phyloP scores from a whole-genome alignment of 2,797 vertebrate species.

The Rhynchonycteris naso region DNA sequence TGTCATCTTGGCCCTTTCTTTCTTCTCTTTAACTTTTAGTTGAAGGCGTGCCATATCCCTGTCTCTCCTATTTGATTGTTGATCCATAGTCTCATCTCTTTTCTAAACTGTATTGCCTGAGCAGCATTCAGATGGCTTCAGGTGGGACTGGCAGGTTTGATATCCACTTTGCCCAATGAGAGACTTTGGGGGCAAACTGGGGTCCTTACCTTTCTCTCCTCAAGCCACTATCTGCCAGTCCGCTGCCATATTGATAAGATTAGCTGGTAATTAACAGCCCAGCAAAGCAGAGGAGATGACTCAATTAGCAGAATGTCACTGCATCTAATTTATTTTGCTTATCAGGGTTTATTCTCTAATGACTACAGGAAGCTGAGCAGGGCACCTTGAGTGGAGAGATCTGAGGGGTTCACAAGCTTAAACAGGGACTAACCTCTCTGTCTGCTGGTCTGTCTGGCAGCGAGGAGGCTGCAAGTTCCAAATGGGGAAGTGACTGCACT shows the following conservation, averaged over 20 bases:
- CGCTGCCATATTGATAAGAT: conserved; percentile 96
- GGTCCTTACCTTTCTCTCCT: conserved; percentile 69
- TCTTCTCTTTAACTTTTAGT: not conserved
- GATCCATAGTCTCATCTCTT: not conserved
- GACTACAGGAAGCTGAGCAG: conserved; percentile 83
- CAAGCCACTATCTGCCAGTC: conserved; percentile 84
- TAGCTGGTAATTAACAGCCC: conserved; percentile 97
- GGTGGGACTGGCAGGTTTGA: conserved; percentile 61
- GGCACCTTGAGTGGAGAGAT: conserved; percentile 84
- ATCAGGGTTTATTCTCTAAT: conserved; percentile 89
- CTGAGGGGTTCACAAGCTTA: conserved; percentile 80
- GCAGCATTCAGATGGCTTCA: conserved; percentile 57
- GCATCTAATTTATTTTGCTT: conserved; percentile 94
- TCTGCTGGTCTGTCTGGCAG: conserved; percentile 28
- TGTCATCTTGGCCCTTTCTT: conserved; percentile 46
- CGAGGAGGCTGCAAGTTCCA: not conserved
- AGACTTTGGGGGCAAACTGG: conserved; percentile 62
- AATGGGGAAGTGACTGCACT: not conserved
- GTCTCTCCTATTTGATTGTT: not conserved
- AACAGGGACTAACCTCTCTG: conserved; percentile 63
- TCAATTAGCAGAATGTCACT: conserved; percentile 97
- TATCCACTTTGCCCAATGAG: not conserved
- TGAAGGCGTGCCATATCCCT: not conserved
- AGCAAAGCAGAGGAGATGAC: conserved; percentile 91
- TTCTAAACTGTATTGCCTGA: not conserved